Percentiles rank a stretch among this genome's conserved stretches.
Conservation (phyloP, 2,888 invertebrate species). For the Rhingia campestris region DNA sequence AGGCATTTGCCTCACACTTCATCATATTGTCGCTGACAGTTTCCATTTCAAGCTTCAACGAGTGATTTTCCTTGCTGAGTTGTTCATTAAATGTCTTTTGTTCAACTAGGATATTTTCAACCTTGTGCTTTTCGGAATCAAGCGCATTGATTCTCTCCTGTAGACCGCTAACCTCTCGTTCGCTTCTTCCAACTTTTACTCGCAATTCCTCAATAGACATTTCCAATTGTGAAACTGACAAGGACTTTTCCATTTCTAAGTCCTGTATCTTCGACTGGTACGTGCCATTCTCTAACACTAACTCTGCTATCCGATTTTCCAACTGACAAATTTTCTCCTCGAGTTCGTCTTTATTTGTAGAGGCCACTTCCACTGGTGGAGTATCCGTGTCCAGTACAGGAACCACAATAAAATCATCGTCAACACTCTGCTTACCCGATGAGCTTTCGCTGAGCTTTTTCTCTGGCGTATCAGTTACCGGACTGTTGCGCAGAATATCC, state of each 20-base stretch:
- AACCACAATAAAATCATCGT: conserved; percentile 80
- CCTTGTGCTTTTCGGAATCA: conserved; percentile 71
- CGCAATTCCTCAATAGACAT: conserved; percentile 77
- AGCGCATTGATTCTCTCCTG: conserved; percentile 75
- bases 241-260: conserved; percentile 78
- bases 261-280: conserved; percentile 77
- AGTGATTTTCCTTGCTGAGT: conserved; percentile 78
- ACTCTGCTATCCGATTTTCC: conserved; percentile 78
- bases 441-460: conserved; percentile 73
- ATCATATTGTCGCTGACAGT: conserved; percentile 76
- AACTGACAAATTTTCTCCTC: conserved; percentile 80
- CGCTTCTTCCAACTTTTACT: conserved; percentile 75
- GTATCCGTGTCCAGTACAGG: conserved; percentile 78
- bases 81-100: conserved; percentile 65
- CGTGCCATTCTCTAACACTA: conserved; percentile 77
- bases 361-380: conserved; percentile 73
- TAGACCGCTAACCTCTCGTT: conserved; percentile 65
- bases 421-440: conserved; percentile 78
- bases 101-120: conserved; percentile 16
- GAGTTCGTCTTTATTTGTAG: conserved; percentile 78
- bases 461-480: conserved; percentile 77
- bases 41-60: conserved; percentile 78
- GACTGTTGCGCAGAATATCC: conserved; percentile 76
- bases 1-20: conserved; percentile 74
- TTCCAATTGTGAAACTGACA: conserved; percentile 77